These are phyloP conservation scores for Nasonia giraulti DNA, from an alignment of 1,140 invertebrate species.

Conservation along the genomic window DNA sequence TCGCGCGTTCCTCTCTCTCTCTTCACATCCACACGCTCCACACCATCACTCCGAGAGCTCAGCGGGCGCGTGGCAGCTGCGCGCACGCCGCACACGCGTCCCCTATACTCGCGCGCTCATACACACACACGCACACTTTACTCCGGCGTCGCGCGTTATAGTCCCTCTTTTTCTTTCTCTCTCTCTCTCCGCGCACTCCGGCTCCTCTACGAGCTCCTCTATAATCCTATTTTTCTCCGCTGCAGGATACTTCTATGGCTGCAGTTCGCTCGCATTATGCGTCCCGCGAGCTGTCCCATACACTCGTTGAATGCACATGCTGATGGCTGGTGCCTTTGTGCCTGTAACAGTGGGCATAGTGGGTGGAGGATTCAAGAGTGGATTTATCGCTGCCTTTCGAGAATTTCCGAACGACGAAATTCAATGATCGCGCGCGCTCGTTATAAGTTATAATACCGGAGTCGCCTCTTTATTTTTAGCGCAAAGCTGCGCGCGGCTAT, in stretches of 20 bases:
- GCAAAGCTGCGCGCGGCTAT: constrained; percentile 15
- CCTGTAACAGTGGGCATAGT: not conserved
- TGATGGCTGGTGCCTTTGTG: constrained; percentile 10
- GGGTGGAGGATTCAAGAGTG: not conserved
- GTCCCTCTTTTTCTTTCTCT: not conserved
- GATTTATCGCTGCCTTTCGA: not conserved
- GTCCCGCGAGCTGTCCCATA: constrained; percentile 33
- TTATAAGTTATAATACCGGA: not conserved
- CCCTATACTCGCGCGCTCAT: constrained; percentile 24
- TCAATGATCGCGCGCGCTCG: too few species aligned
- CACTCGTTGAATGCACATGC: constrained; percentile 32
- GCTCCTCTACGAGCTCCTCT: constrained; percentile 1
- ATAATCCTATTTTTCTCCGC: constrained; percentile 37
- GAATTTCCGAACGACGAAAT: too few species aligned
- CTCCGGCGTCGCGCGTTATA: not conserved
- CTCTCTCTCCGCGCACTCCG: not conserved
- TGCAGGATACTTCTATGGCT: constrained; percentile 31
- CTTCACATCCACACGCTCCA: too few species aligned
- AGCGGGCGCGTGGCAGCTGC: constrained; percentile 65
- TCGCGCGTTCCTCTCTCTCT: not conserved
- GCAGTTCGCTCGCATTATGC: constrained; percentile 49
- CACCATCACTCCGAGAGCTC: not conserved
- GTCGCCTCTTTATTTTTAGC: not conserved
- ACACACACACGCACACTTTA: not conserved
- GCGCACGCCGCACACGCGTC: constrained; percentile 66